A percentile compares a stretch with the other conserved stretches of the same genome.
Evolutionary conservation across 2,888 invertebrate genomes (phyloP).

Genomic region (Dendrolimus houi): DNA sequence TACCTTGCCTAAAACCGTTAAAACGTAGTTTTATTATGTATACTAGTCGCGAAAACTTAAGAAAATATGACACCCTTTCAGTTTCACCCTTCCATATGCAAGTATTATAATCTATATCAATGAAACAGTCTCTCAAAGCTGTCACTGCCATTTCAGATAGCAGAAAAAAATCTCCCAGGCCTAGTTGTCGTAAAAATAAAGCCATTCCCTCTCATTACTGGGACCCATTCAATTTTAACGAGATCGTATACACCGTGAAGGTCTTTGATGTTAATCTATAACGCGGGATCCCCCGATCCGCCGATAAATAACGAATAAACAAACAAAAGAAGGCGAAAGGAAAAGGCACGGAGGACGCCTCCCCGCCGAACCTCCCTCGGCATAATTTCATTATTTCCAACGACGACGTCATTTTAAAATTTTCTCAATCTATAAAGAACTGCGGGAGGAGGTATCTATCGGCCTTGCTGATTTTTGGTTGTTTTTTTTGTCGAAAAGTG

Average conservation of each 20-base stretch:
- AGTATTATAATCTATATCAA: too few species aligned
- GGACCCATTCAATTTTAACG: slow-evolving; percentile 51
- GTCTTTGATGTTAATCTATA: slow-evolving; percentile 64
- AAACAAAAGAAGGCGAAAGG: slow-evolving; percentile 51
- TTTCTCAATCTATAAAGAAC: slow-evolving; percentile 34
- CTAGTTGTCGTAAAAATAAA: slow-evolving; percentile 3
- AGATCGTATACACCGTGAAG: slow-evolving; percentile 35
- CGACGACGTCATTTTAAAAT: slow-evolving; percentile 41
- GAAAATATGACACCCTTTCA: too few species aligned
- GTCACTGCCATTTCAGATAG: too few species aligned
- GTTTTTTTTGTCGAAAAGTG: too few species aligned
- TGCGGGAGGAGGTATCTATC: slow-evolving; percentile 7
- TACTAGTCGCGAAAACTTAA: too few species aligned
- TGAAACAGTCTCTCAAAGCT: too few species aligned
- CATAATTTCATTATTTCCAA: slow-evolving; percentile 58
- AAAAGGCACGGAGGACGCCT: slow-evolving; percentile 19
- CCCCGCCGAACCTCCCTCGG: slow-evolving; percentile 14
- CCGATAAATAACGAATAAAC: slow-evolving; percentile 62
- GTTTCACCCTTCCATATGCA: too few species aligned
- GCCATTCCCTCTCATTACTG: slow-evolving; percentile 30
- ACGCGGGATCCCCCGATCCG: slow-evolving; percentile 42
- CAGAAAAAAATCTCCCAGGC: too few species aligned
- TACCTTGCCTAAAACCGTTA: too few species aligned
- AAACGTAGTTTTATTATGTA: too few species aligned
- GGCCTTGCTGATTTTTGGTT: slow-evolving; percentile 2